Evolutionary conservation across 64 coral and sea anemone species (phyloP), one percentile per base, ranked within the genome.

Genomic region (Hydrozoanthus tunicans): DNA sequence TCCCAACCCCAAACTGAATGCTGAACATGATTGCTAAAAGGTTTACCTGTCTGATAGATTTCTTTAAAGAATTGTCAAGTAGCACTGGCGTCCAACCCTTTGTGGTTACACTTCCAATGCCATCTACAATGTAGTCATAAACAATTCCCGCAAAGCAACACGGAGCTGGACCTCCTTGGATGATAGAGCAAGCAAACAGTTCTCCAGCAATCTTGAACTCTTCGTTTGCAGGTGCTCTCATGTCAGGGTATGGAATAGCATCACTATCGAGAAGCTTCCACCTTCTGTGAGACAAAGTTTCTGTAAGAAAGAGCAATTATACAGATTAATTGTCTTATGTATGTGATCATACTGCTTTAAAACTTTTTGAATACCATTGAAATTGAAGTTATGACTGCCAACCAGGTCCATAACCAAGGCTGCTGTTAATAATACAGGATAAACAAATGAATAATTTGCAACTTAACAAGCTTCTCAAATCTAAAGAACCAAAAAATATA

Each of bases 141-240:
- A 95, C 90, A 58, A 51, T 81, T 1, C 24, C 58, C 20, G 94
- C 70, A 58, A 95, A 85, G 70, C 66, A 81, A 91, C 77, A 54
- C 23, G 93, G 83, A 67, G 90, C 73, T 73, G 90, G 93, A 10
- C 93, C 83, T 7, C 93, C 93, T 91, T 94, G 90, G 79, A 91
- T 64, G 58, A 94, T 69, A 74, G 76, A 91, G 17, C 55, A 74
- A 53, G 60, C 90, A 63, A 94, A 81, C 10, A 91, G 62, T 86
- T 94, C 93, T 55, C 93, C 93, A 73, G 17, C 82, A 15, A 63
- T 69, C 58, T 89, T 91, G 24, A 94, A 94, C 62, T 94, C 90
- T 72, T 94, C 93, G 91, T 89, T 91, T 11, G 67, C 83, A 58
- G 89, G 54, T 62, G 90, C 93, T 79, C 74, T 53, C 89, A 91